Conservation (phyloP, 1,140 invertebrate species). For the Panulirus ornatus region DNA sequence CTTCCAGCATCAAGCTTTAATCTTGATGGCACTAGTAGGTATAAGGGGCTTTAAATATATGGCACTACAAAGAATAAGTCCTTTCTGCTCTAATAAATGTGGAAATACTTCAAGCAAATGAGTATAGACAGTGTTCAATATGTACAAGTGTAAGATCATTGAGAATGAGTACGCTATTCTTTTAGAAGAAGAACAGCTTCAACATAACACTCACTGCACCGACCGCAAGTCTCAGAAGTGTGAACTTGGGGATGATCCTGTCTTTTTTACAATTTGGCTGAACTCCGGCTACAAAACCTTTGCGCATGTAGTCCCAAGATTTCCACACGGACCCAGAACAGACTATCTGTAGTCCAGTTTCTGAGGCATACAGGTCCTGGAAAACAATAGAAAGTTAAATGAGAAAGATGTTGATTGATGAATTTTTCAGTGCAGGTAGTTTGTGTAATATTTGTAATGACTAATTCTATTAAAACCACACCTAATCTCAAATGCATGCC, state of each 20-base stretch:
- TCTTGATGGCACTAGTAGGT: no score
- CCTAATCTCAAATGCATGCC: no score
- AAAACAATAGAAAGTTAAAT: not conserved
- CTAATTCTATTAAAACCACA: no score
- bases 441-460: no score
- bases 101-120: no score
- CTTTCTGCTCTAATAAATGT: no score
- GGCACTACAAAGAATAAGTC: no score
- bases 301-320: constrained; percentile 52
- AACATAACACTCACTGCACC: constrained; percentile 31
- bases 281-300: constrained; percentile 59
- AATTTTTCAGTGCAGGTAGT: no score
- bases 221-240: constrained; percentile 53
- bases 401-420: not conserved
- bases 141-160: constrained; percentile 2
- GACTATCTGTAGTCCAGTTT: constrained; percentile 60
- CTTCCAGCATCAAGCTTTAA: no score
- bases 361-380: constrained; percentile 36
- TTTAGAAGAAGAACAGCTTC: constrained; percentile 23
- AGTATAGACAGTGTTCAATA: not conserved
- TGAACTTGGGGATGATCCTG: constrained; percentile 51
- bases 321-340: constrained; percentile 68
- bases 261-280: constrained; percentile 50
- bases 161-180: constrained; percentile 34
- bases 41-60: no score